Evolutionary conservation across 2,888 invertebrate genomes (phyloP), one percentile per base, ranked within the genome.

Genomic region (Dascillus cervinus): DNA sequence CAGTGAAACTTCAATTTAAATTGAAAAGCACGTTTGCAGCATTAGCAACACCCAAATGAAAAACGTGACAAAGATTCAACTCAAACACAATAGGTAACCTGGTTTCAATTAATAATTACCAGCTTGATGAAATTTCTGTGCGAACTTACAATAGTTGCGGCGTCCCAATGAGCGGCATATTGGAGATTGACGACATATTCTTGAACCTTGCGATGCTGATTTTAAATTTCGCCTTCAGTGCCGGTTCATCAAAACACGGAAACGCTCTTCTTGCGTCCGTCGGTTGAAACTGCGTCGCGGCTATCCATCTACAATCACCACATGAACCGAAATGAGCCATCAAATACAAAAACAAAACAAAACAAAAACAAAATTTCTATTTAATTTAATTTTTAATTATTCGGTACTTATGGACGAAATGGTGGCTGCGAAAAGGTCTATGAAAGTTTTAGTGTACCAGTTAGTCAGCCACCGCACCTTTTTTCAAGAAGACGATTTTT

Each of bases 231-330:
- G 88, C 88, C 58, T 89, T 89, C 28, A 87, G 62, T 0, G 82
- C 82, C 0, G 89, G 89, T 59, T 89, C 88, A 60, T 89, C 89
- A 67, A 87, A 88, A 62, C 88, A 89, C 0, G 88, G 89, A 63
- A 89, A 88, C 3, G 86, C 85, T 35, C 79, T 73, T 9, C 85
- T 71, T 0, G 86, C 86, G 53, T 85, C 85, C 27, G 85, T 85
- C 2, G 86, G 77, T 57, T 87, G 84, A 58, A 87, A 86, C 64
- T 87, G 86, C 2, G 85, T 84, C 0, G 82, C 77, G 4, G 82
- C 85, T 52, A 85, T 72, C 84, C 84, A 85, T 64, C 84, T 84
- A 59, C 11, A 65, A n/a, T n/a, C n/a, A n/a, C n/a, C n/a, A n/a
- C n/a, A n/a, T n/a, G n/a, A n/a, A n/a, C n/a, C n/a, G n/a, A n/a